These are phyloP conservation scores for Holothuria leucospilota DNA, from an alignment of 53 echinoderm and acorn worm genomes.

Conservation along the genomic window DNA sequence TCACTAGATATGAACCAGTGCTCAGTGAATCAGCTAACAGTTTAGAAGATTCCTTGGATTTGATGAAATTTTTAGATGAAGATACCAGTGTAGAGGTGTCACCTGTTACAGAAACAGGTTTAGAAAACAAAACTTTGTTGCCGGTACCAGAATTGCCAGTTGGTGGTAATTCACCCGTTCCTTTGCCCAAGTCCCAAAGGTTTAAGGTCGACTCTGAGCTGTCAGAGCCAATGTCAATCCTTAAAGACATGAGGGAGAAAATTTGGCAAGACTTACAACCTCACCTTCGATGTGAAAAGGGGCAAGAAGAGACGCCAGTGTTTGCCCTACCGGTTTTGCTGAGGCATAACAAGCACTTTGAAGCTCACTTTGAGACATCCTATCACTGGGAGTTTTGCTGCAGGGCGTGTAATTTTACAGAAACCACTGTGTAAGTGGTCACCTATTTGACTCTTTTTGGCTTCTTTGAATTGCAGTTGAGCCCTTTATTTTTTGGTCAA, in stretches of 20 bases:
- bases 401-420: constrained; percentile 61
- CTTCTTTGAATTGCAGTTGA: background rate
- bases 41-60: constrained; percentile 4
- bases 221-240: background rate
- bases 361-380: constrained; percentile 77
- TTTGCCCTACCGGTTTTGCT: constrained; percentile 79
- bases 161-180: too few species aligned
- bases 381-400: constrained; percentile 88
- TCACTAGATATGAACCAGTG: too few species aligned
- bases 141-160: too few species aligned
- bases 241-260: constrained; percentile 57
- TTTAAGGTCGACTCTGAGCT: too few species aligned
- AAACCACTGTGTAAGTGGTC: constrained; percentile 74
- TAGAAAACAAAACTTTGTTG: too few species aligned
- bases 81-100: background rate
- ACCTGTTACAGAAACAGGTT: background rate
- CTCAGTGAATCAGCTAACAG: background rate
- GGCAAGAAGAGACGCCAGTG: constrained; percentile 77
- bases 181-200: too few species aligned
- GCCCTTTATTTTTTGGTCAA: too few species aligned
- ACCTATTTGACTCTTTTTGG: background rate
- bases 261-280: constrained; percentile 69
- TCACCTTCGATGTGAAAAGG: constrained; percentile 62
- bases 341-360: constrained; percentile 60
- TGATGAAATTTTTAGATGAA: constrained; percentile 6